Conservation (phyloP, 2,888 invertebrate species). For the Sinhomidia bicolor region DNA sequence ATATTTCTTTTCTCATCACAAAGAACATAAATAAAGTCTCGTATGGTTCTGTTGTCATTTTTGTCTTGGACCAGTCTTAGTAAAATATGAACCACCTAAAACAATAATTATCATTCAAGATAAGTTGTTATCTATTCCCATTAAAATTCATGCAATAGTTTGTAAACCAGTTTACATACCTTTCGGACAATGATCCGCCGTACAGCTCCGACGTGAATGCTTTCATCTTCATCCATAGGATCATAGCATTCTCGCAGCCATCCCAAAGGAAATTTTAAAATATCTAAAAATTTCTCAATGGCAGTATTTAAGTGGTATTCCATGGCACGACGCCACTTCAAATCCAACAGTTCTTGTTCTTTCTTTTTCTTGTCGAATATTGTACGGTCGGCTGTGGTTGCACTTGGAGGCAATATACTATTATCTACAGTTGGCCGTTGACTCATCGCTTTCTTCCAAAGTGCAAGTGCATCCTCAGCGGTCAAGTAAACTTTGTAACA, state of each 20-base stretch:
- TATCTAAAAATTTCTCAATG: slow-evolving; percentile 70
- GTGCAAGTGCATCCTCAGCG: slow-evolving; percentile 71
- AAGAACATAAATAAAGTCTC: slow-evolving; percentile 65
- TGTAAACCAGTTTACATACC: too few species aligned
- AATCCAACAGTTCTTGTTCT: slow-evolving; percentile 63
- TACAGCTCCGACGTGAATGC: slow-evolving; percentile 70
- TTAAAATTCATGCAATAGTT: too few species aligned
- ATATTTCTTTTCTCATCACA: slow-evolving; percentile 72
- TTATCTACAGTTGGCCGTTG: slow-evolving; percentile 56
- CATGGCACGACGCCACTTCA: slow-evolving; percentile 68
- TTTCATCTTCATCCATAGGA: slow-evolving; percentile 69
- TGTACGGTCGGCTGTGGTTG: slow-evolving; percentile 67
- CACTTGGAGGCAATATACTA: not conserved
- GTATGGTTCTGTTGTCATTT: slow-evolving; percentile 56
- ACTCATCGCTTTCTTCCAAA: slow-evolving; percentile 69
- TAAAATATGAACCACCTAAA: slow-evolving; percentile 72
- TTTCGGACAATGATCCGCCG: slow-evolving; percentile 70
- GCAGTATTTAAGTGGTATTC: slow-evolving; percentile 64
- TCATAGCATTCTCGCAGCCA: slow-evolving; percentile 74
- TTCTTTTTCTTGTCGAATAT: slow-evolving; percentile 65
- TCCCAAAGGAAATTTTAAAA: slow-evolving; percentile 74
- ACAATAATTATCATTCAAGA: slow-evolving; percentile 28
- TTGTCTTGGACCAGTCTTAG: slow-evolving; percentile 70
- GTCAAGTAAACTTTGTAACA: slow-evolving; percentile 77
- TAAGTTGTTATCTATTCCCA: too few species aligned